Evolutionary conservation across 2,797 vertebrate species (phyloP).

Genomic region (Adelosebastes latens): DNA sequence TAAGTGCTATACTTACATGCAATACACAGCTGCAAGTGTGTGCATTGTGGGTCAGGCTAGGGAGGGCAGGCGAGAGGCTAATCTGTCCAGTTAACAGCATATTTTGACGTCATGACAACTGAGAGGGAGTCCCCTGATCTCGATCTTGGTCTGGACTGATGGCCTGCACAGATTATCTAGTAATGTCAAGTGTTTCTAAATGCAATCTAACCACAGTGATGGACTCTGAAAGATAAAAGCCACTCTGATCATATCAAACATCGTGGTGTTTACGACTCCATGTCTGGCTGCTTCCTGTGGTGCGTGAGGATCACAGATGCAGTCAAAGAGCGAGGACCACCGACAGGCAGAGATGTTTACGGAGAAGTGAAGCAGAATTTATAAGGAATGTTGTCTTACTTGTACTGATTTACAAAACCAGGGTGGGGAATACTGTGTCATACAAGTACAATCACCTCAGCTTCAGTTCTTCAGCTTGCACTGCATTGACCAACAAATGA

Average conservation of each 20-base stretch:
- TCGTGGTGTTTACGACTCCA: not conserved
- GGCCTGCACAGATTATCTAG: not conserved
- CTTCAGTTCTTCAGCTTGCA: no score
- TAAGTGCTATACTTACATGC: not conserved
- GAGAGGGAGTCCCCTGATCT: not conserved
- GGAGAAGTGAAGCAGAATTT: not conserved
- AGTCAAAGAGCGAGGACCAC: not conserved
- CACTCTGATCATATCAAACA: slow-evolving; percentile 6
- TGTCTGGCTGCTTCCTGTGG: slow-evolving; percentile 10
- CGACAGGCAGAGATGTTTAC: not conserved
- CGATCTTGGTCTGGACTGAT: slow-evolving; percentile 5
- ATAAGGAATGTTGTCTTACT: not conserved
- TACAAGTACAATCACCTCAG: not conserved
- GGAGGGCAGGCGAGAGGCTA: not conserved
- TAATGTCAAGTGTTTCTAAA: not conserved
- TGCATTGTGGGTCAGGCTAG: not conserved
- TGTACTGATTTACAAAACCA: not conserved
- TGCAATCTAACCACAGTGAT: not conserved
- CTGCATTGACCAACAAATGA: no score
- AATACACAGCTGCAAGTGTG: not conserved
- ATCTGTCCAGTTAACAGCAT: slow-evolving; percentile 1
- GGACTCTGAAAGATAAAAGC: slow-evolving; percentile 14
- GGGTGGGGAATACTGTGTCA: not conserved
- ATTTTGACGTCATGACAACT: not conserved
- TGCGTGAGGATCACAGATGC: not conserved